Evolutionary conservation across 2,797 vertebrate species (phyloP).

Genomic region (Spea hammondii): DNA sequence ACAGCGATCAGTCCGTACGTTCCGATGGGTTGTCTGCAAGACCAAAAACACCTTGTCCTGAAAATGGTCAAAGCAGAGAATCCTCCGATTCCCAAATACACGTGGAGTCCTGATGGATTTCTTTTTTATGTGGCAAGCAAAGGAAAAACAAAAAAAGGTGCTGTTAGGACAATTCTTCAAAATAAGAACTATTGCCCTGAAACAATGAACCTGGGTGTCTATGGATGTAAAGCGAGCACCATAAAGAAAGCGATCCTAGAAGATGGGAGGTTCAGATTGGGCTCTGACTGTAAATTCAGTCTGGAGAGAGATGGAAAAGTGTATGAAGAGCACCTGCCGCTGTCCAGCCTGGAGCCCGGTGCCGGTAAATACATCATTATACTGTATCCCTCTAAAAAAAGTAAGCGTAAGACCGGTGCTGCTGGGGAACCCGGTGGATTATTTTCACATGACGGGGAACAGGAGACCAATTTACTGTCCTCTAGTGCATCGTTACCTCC

Average conservation of each 20-base stretch:
- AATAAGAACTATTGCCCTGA: neutral
- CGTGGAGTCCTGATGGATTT: neutral
- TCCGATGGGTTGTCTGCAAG: neutral
- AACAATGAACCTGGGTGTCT: neutral
- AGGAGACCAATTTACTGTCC: neutral
- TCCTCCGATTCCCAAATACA: neutral
- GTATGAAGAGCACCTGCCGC: too few relatives aligned
- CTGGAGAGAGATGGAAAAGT: neutral
- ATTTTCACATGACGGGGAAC: neutral
- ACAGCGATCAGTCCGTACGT: neutral
- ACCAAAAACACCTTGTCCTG: neutral
- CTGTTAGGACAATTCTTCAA: neutral
- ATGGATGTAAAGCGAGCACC: neutral
- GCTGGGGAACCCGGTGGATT: neutral
- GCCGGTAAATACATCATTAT: neutral
- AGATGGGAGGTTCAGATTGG: slow-evolving; percentile 6
- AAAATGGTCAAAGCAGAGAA: neutral
- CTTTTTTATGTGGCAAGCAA: slow-evolving; percentile 7
- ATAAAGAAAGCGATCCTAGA: neutral
- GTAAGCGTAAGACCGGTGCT: too few relatives aligned
- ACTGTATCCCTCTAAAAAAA: neutral
- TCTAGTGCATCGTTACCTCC: neutral
- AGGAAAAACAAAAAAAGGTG: slow-evolving; percentile 1
- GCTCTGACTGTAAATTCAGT: neutral
- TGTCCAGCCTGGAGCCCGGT: neutral